These are phyloP conservation scores for Drosophila repleta DNA, from an alignment of 1,140 invertebrate species.

Conservation along the genomic window DNA sequence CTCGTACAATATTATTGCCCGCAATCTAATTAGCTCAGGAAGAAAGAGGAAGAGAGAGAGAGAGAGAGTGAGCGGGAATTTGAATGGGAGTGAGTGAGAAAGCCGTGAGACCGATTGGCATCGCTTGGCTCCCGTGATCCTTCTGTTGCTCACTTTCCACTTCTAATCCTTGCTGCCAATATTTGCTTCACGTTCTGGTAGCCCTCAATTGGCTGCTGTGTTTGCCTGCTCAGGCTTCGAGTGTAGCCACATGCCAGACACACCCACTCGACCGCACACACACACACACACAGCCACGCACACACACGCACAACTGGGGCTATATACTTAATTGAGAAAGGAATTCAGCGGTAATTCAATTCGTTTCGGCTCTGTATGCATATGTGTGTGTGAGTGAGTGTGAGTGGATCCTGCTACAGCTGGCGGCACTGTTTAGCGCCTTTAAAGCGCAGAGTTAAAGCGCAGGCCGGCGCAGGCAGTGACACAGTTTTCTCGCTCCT, in stretches of 20 bases:
- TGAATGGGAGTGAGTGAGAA: too few relatives aligned
- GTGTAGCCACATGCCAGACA: conserved; percentile 1
- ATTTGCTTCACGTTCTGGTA: conserved; percentile 45
- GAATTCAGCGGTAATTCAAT: conserved; percentile 74
- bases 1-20: conserved; percentile 72
- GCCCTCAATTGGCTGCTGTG: conserved; percentile 24
- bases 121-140: not conserved
- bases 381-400: not conserved
- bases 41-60: too few relatives aligned
- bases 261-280: conserved; percentile 17
- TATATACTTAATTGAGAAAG: conserved; percentile 74
- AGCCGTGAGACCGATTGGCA: not conserved
- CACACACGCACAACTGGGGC: not conserved
- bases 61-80: too few relatives aligned
- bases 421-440: conserved; percentile 10
- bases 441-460: conserved; percentile 31
- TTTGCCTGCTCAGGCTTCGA: conserved; percentile 12
- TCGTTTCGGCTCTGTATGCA: conserved; percentile 34
- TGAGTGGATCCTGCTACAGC: not conserved
- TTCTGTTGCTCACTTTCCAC: not conserved
- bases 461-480: conserved; percentile 21
- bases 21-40: conserved; percentile 71
- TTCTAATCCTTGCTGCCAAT: conserved; percentile 33
- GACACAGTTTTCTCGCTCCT: conserved; percentile 54
- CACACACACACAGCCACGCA: conserved; percentile 21